Conservation (phyloP, 2,888 invertebrate genomes). For the Arge pagana region DNA sequence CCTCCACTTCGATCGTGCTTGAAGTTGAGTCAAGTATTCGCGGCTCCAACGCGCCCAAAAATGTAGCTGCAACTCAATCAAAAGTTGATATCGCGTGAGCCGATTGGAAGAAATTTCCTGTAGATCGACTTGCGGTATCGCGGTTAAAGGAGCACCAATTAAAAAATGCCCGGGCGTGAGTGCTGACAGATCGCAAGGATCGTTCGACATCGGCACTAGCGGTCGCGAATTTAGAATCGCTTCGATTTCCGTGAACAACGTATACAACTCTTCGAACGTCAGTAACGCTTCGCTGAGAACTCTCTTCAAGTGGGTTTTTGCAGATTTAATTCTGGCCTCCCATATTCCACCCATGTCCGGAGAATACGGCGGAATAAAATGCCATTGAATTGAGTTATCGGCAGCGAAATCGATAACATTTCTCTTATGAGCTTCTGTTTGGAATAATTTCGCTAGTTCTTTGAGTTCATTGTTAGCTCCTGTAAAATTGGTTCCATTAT, state of each 20-base stretch:
- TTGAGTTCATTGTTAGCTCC: slow-evolving; percentile 3
- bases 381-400: slow-evolving; percentile 1
- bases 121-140: neutral
- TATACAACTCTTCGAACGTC: slow-evolving; percentile 35
- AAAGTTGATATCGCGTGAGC: neutral
- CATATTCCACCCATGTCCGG: slow-evolving; percentile 15
- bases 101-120: neutral
- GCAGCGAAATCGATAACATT: neutral
- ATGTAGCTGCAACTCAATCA: neutral
- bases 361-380: neutral
- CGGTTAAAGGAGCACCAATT: slow-evolving; percentile 29
- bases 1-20: neutral
- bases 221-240: slow-evolving; percentile 24
- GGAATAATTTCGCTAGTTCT: neutral
- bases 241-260: slow-evolving; percentile 26
- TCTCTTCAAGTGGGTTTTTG: slow-evolving; percentile 38
- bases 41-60: neutral
- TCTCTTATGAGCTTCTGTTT: neutral
- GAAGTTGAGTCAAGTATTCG: neutral
- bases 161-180: slow-evolving; percentile 38
- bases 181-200: slow-evolving; percentile 23
- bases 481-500: slow-evolving; percentile 1
- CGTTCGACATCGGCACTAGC: slow-evolving; percentile 13
- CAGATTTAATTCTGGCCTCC: slow-evolving; percentile 34
- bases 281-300: slow-evolving; percentile 25